Conservation (phyloP, 2,113 vertebrate species). For the Gasterosteus nipponicus region DNA sequence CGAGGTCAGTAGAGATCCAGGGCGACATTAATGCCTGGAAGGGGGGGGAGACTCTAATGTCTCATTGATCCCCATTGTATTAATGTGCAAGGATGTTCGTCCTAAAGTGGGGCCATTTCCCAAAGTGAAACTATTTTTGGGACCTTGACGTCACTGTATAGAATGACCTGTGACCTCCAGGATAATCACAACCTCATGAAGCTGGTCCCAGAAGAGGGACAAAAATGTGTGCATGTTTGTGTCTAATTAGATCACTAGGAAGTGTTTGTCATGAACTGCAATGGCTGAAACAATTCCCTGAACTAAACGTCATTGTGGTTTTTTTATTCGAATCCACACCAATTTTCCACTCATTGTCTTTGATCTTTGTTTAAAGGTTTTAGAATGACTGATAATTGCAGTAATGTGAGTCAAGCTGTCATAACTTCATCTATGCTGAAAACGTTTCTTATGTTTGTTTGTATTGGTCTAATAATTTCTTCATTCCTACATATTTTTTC, state of each 20-base stretch:
- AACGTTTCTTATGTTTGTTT: constrained; percentile 18
- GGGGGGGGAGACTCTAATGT: background rate
- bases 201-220: background rate
- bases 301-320: constrained; percentile 13
- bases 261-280: constrained; percentile 26
- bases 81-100: background rate
- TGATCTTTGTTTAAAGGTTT: constrained; percentile 39
- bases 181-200: background rate
- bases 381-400: constrained; percentile 43
- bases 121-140: background rate
- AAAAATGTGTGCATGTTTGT: background rate
- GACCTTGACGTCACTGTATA: background rate
- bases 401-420: constrained; percentile 49
- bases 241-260: background rate
- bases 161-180: background rate
- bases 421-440: constrained; percentile 21
- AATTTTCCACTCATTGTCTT: constrained; percentile 18
- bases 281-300: constrained; percentile 11
- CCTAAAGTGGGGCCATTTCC: background rate
- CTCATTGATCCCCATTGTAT: background rate
- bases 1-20: background rate
- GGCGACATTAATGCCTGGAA: background rate
- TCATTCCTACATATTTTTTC: constrained; percentile 12
- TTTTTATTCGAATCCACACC: background rate
- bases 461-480: constrained; percentile 35